Base-by-base conservation (phyloP, 2,888 invertebrate species). In the Platynereis dumerilii region DNA sequence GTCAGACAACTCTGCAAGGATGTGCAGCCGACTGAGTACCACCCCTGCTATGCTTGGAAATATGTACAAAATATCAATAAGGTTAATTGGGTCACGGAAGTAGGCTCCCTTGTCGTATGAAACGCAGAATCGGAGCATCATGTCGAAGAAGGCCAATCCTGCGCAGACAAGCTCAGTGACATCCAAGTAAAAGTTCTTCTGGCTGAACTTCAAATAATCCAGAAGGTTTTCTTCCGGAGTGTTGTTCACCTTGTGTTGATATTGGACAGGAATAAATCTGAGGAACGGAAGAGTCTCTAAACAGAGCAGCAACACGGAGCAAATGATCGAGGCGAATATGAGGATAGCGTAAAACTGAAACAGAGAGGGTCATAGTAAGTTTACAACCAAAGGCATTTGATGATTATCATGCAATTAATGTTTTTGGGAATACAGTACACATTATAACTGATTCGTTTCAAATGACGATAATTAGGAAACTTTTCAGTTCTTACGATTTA, bases 221-320 rank as follows among this genome's bases (percentile, higher is more conserved):
- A 34, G 34, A 7, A 34, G 34, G 10, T 26, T 7, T 3, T 59
- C 22, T 45, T 45, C 42, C 22, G 44, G 34, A 22, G 44, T 27
- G 26, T 44, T 24, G 44, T 44, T 27, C 12, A 27, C 44, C 1
- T 15, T 2, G 34, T 34, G 34, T 12, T 34, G 34, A 12, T 34
- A 34, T 34, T 34, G 5, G 34, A 34, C 12, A 7, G 34, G 34
- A 34, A 34, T 34, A 12, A 34, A 34, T 29, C 59, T 22, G 22
- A 59, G 45, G 59, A 44, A 44, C 2, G 59, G 59, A 17, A 59
- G 24, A 2, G 59, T 45, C 45, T 59, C 59, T 24, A 59, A 26
- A 20, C 59, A 59, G 26, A 59, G 45, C 15, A 59, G 27, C 1
- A 45, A n/a, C n/a, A 39, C 45, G 1, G 59, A 59, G 5, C 24